Evolutionary conservation across 2,797 vertebrate genomes (phyloP).

Genomic region (Enteromius radiatus): DNA sequence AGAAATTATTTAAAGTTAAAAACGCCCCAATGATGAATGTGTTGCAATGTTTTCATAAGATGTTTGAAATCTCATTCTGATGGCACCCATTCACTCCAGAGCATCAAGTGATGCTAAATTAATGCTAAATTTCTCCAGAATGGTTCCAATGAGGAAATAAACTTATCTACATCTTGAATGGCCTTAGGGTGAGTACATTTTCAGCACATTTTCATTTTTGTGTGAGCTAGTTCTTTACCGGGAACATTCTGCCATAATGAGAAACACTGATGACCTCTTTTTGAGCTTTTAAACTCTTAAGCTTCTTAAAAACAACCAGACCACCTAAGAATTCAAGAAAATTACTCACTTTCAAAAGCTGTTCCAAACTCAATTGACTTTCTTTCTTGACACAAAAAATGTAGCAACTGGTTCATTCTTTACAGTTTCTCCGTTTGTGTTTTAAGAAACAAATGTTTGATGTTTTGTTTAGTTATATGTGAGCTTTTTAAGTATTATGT

Average conservation of each 20-base stretch:
- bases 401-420: not conserved
- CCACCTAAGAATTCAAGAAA: not conserved
- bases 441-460: not conserved
- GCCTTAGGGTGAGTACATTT: not conserved
- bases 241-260: not conserved
- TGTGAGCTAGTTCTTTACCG: not conserved
- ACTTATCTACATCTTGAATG: not conserved
- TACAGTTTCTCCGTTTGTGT: not conserved
- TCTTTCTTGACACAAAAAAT: not conserved
- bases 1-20: not conserved
- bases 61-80: not conserved
- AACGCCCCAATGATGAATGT: not conserved
- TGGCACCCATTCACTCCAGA: not conserved
- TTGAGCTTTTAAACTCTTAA: constrained; percentile 7
- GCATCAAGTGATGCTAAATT: not conserved
- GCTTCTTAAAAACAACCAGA: constrained; percentile 1
- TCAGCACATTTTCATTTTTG: not conserved
- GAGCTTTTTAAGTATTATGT: not conserved
- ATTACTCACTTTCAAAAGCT: not conserved
- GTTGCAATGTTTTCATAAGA: not conserved
- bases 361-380: not conserved
- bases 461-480: not conserved
- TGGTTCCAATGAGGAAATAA: not conserved
- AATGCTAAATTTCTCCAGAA: not conserved
- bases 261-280: not conserved